Conservation (phyloP, 2,888 invertebrate genomes). For the Ceraclea dissimilis region DNA sequence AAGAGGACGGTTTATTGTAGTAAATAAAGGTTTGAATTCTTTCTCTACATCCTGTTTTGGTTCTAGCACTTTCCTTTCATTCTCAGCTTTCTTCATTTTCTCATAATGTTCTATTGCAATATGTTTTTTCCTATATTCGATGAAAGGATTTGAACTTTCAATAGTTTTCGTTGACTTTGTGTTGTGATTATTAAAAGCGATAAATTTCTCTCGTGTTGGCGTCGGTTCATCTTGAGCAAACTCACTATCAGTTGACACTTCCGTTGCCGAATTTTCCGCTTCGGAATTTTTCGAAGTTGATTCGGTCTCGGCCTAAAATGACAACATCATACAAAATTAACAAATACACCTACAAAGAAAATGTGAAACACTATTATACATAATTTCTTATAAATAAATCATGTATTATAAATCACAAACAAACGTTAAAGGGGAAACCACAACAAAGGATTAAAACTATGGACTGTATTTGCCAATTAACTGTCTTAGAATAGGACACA, state of each 20-base stretch:
- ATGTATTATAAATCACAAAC: too few relatives aligned
- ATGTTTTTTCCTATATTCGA: conserved; percentile 39
- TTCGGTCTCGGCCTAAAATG: conserved; percentile 54
- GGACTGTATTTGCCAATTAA: too few relatives aligned
- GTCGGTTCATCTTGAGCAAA: conserved; percentile 44
- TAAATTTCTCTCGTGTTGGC: not conserved
- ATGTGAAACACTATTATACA: not conserved
- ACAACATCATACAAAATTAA: not conserved
- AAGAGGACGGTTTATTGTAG: conserved; percentile 13
- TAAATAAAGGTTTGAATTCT: conserved; percentile 23
- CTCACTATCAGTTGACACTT: conserved; percentile 89
- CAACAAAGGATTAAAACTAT: too few relatives aligned
- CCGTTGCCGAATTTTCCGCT: conserved; percentile 79
- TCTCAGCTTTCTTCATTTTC: conserved; percentile 10
- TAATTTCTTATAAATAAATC: too few relatives aligned
- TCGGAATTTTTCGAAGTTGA: conserved; percentile 57
- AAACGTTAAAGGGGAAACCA: too few relatives aligned
- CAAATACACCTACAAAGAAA: not conserved
- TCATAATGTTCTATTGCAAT: conserved; percentile 2
- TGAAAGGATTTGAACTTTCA: conserved; percentile 54
- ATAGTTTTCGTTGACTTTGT: not conserved
- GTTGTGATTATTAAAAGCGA: not conserved
- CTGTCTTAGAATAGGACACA: too few relatives aligned
- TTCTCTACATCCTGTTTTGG: conserved; percentile 22
- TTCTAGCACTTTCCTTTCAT: not conserved